Base-by-base conservation (phyloP, 2,888 invertebrate genomes). In the Schizotus pectinicornis region DNA sequence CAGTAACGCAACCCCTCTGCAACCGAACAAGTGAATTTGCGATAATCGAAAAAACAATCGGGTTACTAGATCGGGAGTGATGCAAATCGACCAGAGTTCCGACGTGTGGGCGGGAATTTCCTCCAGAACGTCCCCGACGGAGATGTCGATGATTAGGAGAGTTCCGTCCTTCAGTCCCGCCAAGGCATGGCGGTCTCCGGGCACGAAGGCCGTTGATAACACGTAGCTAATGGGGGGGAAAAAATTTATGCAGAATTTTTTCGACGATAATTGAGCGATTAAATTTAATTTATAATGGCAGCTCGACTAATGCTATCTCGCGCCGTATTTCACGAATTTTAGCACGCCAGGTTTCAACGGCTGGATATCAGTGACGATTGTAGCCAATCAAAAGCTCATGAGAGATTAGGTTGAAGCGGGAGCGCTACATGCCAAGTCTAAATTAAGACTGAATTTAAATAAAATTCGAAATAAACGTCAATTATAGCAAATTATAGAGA, bases 141-240 rank as follows among this genome's bases (percentile, higher is more conserved):
- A 89, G 52, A 95, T 86, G 76, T 98, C 97, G 49, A 92, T 85
- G 63, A 98, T 87, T 30, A 95, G 80, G 63, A 98, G 79, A 36
- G 84, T 82, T 0, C 98, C 98, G 74, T 87, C 89, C 77, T 93
- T 93, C 63, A 94, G 85, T 2, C 95, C 98, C 46, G 92, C 86
- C 49, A 99, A 80, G 37, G 93, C 87, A 82, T 98, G 94, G 8
- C 95, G 85, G 81, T 99, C 98, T 11, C 91, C 91, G 11, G 96
- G 95, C 12, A 91, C 92, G 82, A 98, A 96, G 64, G 88, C 82
- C 1, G 88, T 83, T 59, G 88, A 84, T 51, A 91, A 80, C 6
- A 93, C 89, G 70, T 92, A 89, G 56, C 89, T 78, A 70, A 73
- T 41, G 36, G 8, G 7, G 12, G 2, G 2, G 7, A 7, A 11